These are phyloP conservation scores for Urocolius indicus DNA, from an alignment of 2,113 vertebrate genomes.

Conservation along the genomic window DNA sequence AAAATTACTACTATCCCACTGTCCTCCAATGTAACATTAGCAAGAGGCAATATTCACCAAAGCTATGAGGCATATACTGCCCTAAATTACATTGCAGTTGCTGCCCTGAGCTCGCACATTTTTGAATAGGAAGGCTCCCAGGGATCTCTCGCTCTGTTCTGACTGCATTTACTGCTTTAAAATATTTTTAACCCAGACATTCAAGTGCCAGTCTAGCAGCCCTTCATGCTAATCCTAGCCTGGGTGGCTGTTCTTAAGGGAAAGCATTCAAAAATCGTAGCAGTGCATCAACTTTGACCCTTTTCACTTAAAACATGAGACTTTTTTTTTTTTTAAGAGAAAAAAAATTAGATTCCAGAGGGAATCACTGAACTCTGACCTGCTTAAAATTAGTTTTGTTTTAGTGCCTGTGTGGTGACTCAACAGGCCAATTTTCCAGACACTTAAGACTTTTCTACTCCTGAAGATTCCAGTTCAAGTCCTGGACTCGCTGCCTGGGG, in stretches of 20 bases:
- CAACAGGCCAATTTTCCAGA: constrained; percentile 82
- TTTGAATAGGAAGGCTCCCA: constrained; percentile 78
- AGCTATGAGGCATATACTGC: constrained; percentile 79
- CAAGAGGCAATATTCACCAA: constrained; percentile 79
- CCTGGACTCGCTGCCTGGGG: constrained; percentile 66
- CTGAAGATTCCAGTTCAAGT: constrained; percentile 80
- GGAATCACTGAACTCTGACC: constrained; percentile 85
- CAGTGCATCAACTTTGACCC: constrained; percentile 83
- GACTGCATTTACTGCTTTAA: constrained; percentile 78
- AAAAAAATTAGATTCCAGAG: constrained; percentile 80
- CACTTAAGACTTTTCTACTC: constrained; percentile 78
- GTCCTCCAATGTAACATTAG: constrained; percentile 75
- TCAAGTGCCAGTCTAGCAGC: constrained; percentile 76
- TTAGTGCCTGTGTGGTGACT: constrained; percentile 82
- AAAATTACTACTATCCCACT: constrained; percentile 77
- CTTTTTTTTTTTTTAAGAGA: constrained; percentile 26
- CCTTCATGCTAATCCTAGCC: constrained; percentile 78
- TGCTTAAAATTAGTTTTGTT: constrained; percentile 88
- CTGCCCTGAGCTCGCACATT: constrained; percentile 76
- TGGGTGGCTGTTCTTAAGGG: constrained; percentile 81
- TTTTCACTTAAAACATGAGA: constrained; percentile 82
- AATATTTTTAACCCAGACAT: constrained; percentile 82
- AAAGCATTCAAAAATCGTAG: constrained; percentile 83
- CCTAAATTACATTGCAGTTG: constrained; percentile 79
- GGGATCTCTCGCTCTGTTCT: constrained; percentile 66